These are phyloP conservation scores for Syngnathus floridae DNA, from an alignment of 2,113 vertebrate species.

Conservation along the genomic window DNA sequence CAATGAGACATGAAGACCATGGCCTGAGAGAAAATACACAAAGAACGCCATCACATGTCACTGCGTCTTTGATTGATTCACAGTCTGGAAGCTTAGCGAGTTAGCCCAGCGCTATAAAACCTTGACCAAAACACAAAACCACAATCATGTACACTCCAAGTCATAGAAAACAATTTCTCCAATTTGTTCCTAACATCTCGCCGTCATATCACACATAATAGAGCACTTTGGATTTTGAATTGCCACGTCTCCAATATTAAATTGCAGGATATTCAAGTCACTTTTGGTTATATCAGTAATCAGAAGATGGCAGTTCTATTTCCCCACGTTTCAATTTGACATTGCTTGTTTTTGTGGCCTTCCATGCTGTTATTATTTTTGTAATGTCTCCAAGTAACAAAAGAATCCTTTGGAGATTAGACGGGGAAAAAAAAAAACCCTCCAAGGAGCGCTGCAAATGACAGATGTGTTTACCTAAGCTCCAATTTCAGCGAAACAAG, in stretches of 20 bases:
- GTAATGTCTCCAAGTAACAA: conserved; percentile 43
- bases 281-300: conserved; percentile 46
- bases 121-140: conserved; percentile 6
- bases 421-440: conserved; percentile 18
- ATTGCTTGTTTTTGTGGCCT: conserved; percentile 40
- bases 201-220: not conserved
- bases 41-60: conserved; percentile 59
- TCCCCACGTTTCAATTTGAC: conserved; percentile 48
- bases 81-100: conserved; percentile 18
- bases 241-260: conserved; percentile 55
- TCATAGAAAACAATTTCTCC: not conserved
- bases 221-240: conserved; percentile 36
- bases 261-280: conserved; percentile 41
- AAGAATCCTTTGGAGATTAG: conserved; percentile 44
- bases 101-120: conserved; percentile 28
- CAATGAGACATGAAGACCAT: conserved; percentile 55
- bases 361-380: conserved; percentile 48
- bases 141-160: conserved; percentile 13
- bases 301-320: conserved; percentile 35
- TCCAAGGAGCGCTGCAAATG: conserved; percentile 32
- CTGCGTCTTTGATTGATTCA: conserved; percentile 50
- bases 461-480: conserved; percentile 59
- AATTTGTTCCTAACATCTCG: conserved; percentile 49
- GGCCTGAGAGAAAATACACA: conserved; percentile 60
- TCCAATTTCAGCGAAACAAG: conserved; percentile 48